A percentile compares a stretch with the other conserved stretches of the same genome.
phyloP scores from a whole-genome alignment of 1,140 invertebrate species.

The Drosophila lacertosa region DNA sequence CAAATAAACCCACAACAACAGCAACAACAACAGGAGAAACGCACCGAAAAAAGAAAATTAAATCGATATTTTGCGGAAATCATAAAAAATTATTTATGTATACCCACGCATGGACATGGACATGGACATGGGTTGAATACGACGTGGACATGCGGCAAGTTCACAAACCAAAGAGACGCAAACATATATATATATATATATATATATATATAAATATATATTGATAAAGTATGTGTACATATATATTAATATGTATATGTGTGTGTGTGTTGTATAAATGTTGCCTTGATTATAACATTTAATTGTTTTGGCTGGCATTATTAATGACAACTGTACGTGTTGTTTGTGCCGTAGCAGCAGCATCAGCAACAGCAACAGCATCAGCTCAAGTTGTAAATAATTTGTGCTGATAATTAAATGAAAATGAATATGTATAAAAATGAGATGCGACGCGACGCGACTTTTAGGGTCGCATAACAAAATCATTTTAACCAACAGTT shows the following conservation, averaged over 20 bases:
- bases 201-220: neutral
- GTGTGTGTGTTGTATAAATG: constrained; percentile 29
- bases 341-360: neutral
- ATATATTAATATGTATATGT: neutral
- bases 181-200: neutral
- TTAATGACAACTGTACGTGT: constrained; percentile 53
- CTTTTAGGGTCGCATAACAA: constrained; percentile 30
- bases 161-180: no score
- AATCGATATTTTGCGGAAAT: constrained; percentile 73
- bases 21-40: constrained; percentile 33
- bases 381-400: constrained; percentile 51
- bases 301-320: constrained; percentile 58
- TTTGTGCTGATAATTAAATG: constrained; percentile 59
- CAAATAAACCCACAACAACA: constrained; percentile 37
- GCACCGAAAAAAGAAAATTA: constrained; percentile 50
- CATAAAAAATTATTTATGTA: constrained; percentile 74
- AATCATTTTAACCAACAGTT: constrained; percentile 24
- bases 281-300: constrained; percentile 60
- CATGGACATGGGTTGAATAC: constrained; percentile 27
- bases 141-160: constrained; percentile 4
- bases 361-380: no score
- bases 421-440: constrained; percentile 21
- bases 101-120: constrained; percentile 51
- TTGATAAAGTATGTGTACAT: neutral
- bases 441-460: constrained; percentile 21